Percentiles rank a stretch among this genome's conserved stretches.
Evolutionary conservation across 2,888 invertebrate species (phyloP).

Genomic region (Buathra laborator): DNA sequence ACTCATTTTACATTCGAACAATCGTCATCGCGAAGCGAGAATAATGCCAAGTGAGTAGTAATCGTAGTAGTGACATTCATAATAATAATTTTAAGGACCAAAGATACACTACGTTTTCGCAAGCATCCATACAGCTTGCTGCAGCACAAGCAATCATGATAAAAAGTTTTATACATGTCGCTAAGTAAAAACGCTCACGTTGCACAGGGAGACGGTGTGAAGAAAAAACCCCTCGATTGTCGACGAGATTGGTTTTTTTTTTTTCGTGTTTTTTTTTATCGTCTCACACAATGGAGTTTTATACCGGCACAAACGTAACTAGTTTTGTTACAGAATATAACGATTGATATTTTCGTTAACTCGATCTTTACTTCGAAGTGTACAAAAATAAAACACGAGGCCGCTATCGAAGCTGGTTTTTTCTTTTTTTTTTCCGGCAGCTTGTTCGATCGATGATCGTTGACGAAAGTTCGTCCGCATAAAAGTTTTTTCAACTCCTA

Average conservation of each 20-base stretch:
- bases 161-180: constrained; percentile 73
- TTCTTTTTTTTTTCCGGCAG: neutral
- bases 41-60: constrained; percentile 57
- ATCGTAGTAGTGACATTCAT: constrained; percentile 59
- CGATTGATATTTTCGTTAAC: constrained; percentile 25
- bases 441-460: constrained; percentile 10
- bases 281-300: constrained; percentile 35
- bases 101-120: constrained; percentile 81
- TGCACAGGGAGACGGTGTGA: constrained; percentile 36
- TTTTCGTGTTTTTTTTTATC: constrained; percentile 3
- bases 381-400: neutral
- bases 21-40: constrained; percentile 40
- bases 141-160: constrained; percentile 75
- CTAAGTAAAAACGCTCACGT: constrained; percentile 68
- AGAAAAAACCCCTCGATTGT: constrained; percentile 33
- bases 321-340: constrained; percentile 31
- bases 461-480: constrained; percentile 1
- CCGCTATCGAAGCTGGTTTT: constrained; percentile 12
- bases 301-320: constrained; percentile 35
- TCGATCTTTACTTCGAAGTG: constrained; percentile 14
- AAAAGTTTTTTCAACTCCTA: neutral
- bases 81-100: constrained; percentile 83
- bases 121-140: constrained; percentile 78
- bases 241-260: constrained; percentile 41
- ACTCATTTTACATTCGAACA: constrained; percentile 17